Base-by-base conservation (phyloP, 1,140 invertebrate genomes). In the Drosophila insularis region DNA sequence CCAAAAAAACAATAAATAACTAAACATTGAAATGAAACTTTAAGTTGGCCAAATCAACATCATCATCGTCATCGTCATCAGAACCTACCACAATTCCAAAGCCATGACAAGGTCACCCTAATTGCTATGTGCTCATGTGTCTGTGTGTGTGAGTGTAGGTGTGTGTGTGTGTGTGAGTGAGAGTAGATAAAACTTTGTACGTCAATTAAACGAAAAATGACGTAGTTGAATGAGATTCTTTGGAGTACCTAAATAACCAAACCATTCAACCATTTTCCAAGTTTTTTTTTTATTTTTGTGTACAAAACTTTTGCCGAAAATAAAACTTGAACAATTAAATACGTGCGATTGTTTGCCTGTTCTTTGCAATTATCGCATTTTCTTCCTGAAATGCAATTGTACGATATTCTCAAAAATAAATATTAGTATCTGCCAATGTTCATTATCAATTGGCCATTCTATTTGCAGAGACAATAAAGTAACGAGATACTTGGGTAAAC, bases 21-120 rank as follows among this genome's bases (percentile, higher is more conserved):
- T 21, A 14, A 35, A 58, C 27, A 58, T 19, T 37, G 14, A 37
- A 35, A 58, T 31, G 55, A 17, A 58, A 58, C 55, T 35, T 58
- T 19, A 58, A 58, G 8, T 32, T 37, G 31, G 32, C 14, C 31
- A 35, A 17, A 35, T 32, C 27, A 27, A 27, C 27, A 27, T 27
- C 27, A 27, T 27, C 23, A 56, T 56, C 21, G 11, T 19, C 50
- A 54, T 21, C 55, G 19, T 58, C 31, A 58, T 11, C 55, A 31
- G 27, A 58, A 58, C 55, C 55, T 58, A 58, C 55, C 55, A 31
- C 55, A 58, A 58, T 35, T 50, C 11, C 3, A 50, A 50, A 50
- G 6, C 43, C 43, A 17, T 37, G 2, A 17, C 55, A 58, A 58
- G 55, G 55, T 58, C 55, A 37, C 8, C 31, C 55, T 58, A 58